phyloP scores from a whole-genome alignment of 2,113 vertebrate species.

The Girardinichthys multiradiatus region DNA sequence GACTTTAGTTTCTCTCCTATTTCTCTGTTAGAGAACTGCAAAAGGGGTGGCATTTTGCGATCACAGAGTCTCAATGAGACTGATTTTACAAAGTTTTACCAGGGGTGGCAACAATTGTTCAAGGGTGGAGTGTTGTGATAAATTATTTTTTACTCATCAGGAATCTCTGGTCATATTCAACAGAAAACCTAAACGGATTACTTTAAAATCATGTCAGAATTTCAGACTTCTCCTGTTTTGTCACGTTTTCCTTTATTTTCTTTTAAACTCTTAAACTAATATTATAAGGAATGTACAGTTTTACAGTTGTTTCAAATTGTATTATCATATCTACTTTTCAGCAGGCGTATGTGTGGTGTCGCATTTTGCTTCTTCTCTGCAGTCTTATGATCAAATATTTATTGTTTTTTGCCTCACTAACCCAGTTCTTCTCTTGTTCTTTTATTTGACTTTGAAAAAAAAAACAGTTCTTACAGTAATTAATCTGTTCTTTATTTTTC shows the following conservation, averaged over 20 bases:
- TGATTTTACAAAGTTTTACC: not conserved
- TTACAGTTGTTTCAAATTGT: constrained; percentile 10
- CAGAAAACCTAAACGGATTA: not conserved
- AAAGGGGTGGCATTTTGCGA: not conserved
- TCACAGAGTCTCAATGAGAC: not conserved
- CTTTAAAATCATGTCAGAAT: not conserved
- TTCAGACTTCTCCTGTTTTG: not conserved
- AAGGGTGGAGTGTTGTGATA: not conserved
- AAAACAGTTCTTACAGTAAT: constrained; percentile 80
- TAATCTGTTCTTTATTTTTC: constrained; percentile 93
- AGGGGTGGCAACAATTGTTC: not conserved
- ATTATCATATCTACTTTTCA: constrained; percentile 53
- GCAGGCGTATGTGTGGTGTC: constrained; percentile 34
- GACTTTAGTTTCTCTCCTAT: no score
- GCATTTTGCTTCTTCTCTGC: not conserved
- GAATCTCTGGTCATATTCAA: not conserved
- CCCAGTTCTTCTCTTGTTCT: constrained; percentile 25
- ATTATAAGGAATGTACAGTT: not conserved
- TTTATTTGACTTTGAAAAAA: constrained; percentile 41
- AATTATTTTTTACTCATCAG: no score
- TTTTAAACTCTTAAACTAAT: not conserved
- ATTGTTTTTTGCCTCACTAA: constrained; percentile 50
- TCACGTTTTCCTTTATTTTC: not conserved
- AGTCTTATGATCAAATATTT: constrained; percentile 32
- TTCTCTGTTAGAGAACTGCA: no score